phyloP scores from a whole-genome alignment of 1,140 invertebrate species.

The Formica selysi region DNA sequence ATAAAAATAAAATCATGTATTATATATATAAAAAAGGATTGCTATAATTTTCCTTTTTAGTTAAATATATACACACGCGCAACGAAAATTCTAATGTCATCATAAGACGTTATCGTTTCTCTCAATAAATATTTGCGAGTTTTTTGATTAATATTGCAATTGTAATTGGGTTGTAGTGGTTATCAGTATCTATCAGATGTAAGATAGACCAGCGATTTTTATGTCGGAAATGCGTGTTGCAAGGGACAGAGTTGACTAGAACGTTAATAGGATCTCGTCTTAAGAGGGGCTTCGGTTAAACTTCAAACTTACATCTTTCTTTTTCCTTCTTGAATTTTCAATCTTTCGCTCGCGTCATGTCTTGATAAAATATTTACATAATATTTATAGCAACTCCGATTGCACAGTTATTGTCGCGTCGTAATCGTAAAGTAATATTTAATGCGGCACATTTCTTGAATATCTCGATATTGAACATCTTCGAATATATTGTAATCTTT shows the following conservation, averaged over 20 bases:
- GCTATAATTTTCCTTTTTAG: too few species aligned
- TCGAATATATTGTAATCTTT: not conserved
- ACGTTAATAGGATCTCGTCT: constrained; percentile 81
- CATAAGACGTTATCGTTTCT: not conserved
- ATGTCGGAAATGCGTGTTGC: constrained; percentile 23
- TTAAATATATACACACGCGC: not conserved
- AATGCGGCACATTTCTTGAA: not conserved
- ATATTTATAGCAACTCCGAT: constrained; percentile 46
- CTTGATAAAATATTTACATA: constrained; percentile 61
- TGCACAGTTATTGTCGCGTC: constrained; percentile 12
- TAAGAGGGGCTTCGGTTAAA: constrained; percentile 81
- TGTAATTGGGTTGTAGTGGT: constrained; percentile 7
- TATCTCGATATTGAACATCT: not conserved
- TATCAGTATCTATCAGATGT: constrained; percentile 18
- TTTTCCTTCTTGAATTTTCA: constrained; percentile 38
- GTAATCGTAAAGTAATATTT: constrained; percentile 11
- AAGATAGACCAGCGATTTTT: constrained; percentile 47
- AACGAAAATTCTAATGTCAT: not conserved
- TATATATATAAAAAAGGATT: too few species aligned
- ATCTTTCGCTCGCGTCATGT: constrained; percentile 12
- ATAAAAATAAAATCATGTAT: too few species aligned
- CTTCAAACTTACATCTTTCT: constrained; percentile 67
- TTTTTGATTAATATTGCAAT: constrained; percentile 6
- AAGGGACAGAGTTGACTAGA: constrained; percentile 65
- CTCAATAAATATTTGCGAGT: not conserved